Conservation (phyloP, 2,113 vertebrate species). For the Phoxinus phoxinus region DNA sequence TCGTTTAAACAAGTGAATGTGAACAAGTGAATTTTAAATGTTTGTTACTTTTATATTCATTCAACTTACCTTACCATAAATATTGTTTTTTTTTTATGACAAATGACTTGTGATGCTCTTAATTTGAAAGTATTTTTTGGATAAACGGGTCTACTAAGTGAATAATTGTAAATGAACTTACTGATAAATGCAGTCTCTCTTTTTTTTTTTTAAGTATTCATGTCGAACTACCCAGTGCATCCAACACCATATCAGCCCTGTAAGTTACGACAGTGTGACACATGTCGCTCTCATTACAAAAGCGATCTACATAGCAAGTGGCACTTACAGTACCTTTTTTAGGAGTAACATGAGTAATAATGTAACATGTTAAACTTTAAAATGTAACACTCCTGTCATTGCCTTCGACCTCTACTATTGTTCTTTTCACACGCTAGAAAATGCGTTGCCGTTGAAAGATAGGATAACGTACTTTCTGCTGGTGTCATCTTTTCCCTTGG, state of each 20-base stretch:
- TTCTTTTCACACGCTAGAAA: background rate
- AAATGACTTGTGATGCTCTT: background rate
- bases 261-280: background rate
- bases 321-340: background rate
- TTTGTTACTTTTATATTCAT: background rate
- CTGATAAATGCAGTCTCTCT: background rate
- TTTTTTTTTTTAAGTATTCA: background rate
- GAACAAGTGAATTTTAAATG: no score
- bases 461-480: background rate
- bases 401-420: background rate
- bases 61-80: background rate
- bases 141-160: background rate
- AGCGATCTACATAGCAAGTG: background rate
- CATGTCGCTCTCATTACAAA: background rate
- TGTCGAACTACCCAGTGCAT: background rate
- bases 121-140: background rate
- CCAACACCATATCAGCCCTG: background rate
- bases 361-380: background rate
- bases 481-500: conserved; percentile 21
- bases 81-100: background rate
- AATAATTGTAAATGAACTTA: background rate
- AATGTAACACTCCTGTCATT: background rate
- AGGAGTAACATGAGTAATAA: background rate
- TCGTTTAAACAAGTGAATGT: no score
- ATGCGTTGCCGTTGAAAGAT: conserved; percentile 24